These are phyloP conservation scores for Lasioglossum albipes DNA, from an alignment of 1,140 invertebrate species.

Conservation along the genomic window DNA sequence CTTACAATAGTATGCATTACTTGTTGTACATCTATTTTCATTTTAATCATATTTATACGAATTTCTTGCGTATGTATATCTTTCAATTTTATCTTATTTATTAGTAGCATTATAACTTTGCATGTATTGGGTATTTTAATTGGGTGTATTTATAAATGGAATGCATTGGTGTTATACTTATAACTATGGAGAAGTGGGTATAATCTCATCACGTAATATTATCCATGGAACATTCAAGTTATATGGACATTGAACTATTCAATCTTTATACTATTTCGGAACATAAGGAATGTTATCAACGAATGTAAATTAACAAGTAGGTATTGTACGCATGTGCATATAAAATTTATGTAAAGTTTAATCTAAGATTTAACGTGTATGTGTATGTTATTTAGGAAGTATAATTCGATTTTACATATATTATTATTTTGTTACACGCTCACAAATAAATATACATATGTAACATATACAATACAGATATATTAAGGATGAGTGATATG, in stretches of 20 bases:
- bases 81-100: constrained; percentile 33
- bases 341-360: constrained; percentile 1
- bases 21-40: constrained; percentile 3
- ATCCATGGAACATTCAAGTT: constrained; percentile 20
- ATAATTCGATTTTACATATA: neutral
- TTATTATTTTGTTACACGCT: neutral
- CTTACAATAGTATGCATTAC: neutral
- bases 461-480: neutral
- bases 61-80: constrained; percentile 37
- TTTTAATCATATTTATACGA: constrained; percentile 39
- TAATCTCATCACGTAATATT: constrained; percentile 16
- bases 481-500: neutral
- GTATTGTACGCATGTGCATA: constrained; percentile 33
- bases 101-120: constrained; percentile 33
- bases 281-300: constrained; percentile 41
- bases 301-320: constrained; percentile 54
- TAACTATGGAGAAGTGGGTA: constrained; percentile 27
- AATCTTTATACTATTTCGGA: constrained; percentile 17
- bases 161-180: constrained; percentile 37
- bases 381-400: neutral
- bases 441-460: no score
- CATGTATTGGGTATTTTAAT: constrained; percentile 41
- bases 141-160: constrained; percentile 27
- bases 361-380: neutral
- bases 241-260: constrained; percentile 19